Conservation (phyloP, 2,888 invertebrate genomes). For the Saturnia japonica region DNA sequence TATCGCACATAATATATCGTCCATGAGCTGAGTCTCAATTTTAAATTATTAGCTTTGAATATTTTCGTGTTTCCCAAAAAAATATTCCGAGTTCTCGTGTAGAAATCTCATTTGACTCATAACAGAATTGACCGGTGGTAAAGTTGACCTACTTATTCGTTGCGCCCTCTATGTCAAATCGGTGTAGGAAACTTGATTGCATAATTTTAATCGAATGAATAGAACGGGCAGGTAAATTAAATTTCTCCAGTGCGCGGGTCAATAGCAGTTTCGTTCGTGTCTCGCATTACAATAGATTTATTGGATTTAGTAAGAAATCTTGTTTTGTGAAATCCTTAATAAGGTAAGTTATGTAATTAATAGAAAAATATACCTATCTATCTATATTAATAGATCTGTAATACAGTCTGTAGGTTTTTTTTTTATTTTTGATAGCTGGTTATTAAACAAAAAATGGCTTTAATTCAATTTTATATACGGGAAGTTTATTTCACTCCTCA, state of each 20-base stretch:
- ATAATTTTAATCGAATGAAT: slow-evolving; percentile 22
- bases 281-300: slow-evolving; percentile 18
- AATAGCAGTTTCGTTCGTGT: slow-evolving; percentile 20
- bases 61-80: neutral
- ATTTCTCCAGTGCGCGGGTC: slow-evolving; percentile 21
- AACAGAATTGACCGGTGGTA: slow-evolving; percentile 18
- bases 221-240: slow-evolving; percentile 16
- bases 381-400: too few species aligned
- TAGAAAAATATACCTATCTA: neutral
- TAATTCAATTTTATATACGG: too few species aligned
- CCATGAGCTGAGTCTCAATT: too few species aligned
- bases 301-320: slow-evolving; percentile 6
- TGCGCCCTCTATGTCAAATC: slow-evolving; percentile 23
- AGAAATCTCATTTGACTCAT: slow-evolving; percentile 18
- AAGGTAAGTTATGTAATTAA: neutral
- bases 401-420: too few species aligned
- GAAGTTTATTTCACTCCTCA: too few species aligned
- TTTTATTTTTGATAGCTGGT: too few species aligned
- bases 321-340: neutral
- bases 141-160: slow-evolving; percentile 11
- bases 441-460: too few species aligned
- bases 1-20: too few species aligned
- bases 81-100: neutral
- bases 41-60: too few species aligned
- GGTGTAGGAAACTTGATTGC: slow-evolving; percentile 22